These are phyloP conservation scores for Eupeodes corollae DNA, from an alignment of 1,140 invertebrate genomes.

Conservation along the genomic window DNA sequence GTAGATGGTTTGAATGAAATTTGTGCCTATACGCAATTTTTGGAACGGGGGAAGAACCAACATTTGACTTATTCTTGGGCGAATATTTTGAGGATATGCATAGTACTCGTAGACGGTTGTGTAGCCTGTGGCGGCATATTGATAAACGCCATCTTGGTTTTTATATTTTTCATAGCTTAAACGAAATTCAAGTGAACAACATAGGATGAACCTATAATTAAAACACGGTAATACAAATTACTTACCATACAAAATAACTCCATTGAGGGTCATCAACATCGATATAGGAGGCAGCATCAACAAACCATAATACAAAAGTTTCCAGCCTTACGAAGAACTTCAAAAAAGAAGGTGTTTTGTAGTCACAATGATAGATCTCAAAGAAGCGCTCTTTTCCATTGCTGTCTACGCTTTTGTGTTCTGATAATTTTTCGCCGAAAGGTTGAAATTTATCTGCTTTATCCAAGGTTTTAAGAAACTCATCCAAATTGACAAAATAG, in stretches of 20 bases:
- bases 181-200: neutral
- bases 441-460: slow-evolving; percentile 35
- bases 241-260: slow-evolving; percentile 84
- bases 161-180: slow-evolving; percentile 72
- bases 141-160: slow-evolving; percentile 44
- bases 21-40: slow-evolving; percentile 67
- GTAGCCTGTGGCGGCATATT: slow-evolving; percentile 77
- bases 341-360: slow-evolving; percentile 56
- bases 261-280: slow-evolving; percentile 87
- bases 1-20: slow-evolving; percentile 60
- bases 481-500: slow-evolving; percentile 34
- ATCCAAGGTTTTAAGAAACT: slow-evolving; percentile 32
- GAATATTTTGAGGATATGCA: slow-evolving; percentile 73
- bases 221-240: slow-evolving; percentile 8
- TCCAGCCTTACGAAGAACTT: slow-evolving; percentile 76
- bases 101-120: slow-evolving; percentile 91
- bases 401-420: slow-evolving; percentile 33
- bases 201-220: too few species aligned
- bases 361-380: slow-evolving; percentile 70
- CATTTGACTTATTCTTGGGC: slow-evolving; percentile 86
- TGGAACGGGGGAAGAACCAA: slow-evolving; percentile 84
- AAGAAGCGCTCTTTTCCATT: slow-evolving; percentile 49
- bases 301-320: slow-evolving; percentile 88
- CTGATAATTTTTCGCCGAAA: slow-evolving; percentile 39
- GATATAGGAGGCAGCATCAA: slow-evolving; percentile 87